Percentiles rank a stretch among this genome's conserved stretches.
These are phyloP conservation scores for Epinephelus cyanopodus DNA, from an alignment of 2,113 vertebrate genomes.

Conservation along the genomic window DNA sequence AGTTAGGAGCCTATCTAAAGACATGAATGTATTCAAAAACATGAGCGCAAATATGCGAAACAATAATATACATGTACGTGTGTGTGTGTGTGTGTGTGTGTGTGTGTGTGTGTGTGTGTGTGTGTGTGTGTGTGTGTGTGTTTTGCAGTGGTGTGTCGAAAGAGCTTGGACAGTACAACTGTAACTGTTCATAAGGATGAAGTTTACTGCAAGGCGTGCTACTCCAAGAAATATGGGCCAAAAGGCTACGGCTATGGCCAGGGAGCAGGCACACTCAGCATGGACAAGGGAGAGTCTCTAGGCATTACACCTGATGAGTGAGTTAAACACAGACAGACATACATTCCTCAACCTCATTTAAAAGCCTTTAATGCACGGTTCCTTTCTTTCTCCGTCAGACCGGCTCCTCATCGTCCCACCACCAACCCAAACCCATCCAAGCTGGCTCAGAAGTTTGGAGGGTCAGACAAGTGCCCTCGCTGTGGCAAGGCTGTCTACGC, in stretches of 20 bases:
- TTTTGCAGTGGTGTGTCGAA: conserved; percentile 92
- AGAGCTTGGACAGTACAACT: conserved; percentile 94
- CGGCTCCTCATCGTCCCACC: conserved; percentile 86
- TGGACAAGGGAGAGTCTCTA: conserved; percentile 91
- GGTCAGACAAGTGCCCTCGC: conserved; percentile 91
- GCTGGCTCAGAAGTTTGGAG: conserved; percentile 90
- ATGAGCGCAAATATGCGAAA: conserved; percentile 34
- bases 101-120: neutral
- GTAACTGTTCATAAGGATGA: conserved; percentile 93
- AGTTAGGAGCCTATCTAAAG: conserved; percentile 16
- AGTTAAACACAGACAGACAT: conserved; percentile 71
- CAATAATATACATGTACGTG: conserved; percentile 33
- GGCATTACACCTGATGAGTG: conserved; percentile 91
- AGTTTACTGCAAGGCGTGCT: conserved; percentile 96
- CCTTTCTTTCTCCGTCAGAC: conserved; percentile 47
- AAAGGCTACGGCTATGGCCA: conserved; percentile 95
- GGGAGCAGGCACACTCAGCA: conserved; percentile 94
- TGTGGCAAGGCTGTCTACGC: conserved; percentile 93
- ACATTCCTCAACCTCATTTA: neutral
- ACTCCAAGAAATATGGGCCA: conserved; percentile 94
- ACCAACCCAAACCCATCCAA: conserved; percentile 89
- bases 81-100: neutral
- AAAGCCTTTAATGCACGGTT: neutral
- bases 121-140: neutral
- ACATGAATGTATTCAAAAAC: neutral